Conservation (phyloP, 2,797 vertebrate genomes). For the Phaenicophaeus curvirostris region DNA sequence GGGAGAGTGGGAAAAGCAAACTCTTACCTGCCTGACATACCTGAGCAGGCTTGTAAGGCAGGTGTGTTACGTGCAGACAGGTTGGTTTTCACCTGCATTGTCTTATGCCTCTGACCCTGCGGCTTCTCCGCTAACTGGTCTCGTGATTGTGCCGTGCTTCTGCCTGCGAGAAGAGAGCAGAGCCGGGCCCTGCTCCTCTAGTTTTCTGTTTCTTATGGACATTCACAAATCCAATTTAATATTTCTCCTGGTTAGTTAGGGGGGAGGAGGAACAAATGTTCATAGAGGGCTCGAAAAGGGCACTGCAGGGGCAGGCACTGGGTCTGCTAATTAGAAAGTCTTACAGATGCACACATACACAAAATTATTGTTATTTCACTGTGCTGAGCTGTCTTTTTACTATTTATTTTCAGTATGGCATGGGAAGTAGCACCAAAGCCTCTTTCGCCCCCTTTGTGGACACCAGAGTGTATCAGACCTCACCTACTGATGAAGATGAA, state of each 20-base stretch:
- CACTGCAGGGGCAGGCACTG: fast-evolving
- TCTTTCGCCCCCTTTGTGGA: constrained; percentile 97
- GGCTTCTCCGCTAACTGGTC: neutral
- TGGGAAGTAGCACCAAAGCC: constrained; percentile 91
- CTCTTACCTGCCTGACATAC: fast-evolving
- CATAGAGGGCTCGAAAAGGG: neutral
- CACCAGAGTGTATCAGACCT: constrained; percentile 94
- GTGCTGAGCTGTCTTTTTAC: constrained; percentile 7
- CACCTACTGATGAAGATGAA: constrained; percentile 93
- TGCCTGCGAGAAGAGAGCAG: neutral
- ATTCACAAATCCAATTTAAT: neutral
- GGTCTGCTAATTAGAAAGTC: neutral
- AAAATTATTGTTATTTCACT: neutral
- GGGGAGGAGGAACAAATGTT: neutral
- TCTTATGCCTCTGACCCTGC: neutral
- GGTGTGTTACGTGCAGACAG: neutral
- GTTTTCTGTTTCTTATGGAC: neutral
- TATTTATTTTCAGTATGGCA: constrained; percentile 83
- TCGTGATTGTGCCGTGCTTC: neutral
- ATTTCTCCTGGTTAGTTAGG: neutral
- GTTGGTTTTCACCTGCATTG: neutral
- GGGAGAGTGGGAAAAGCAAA: neutral
- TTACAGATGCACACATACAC: too few relatives aligned
- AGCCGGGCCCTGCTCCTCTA: neutral
- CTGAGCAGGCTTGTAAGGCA: neutral